Evolutionary conservation across 2,113 vertebrate genomes (phyloP).

Genomic region (Oxygymnocypris stewartii): DNA sequence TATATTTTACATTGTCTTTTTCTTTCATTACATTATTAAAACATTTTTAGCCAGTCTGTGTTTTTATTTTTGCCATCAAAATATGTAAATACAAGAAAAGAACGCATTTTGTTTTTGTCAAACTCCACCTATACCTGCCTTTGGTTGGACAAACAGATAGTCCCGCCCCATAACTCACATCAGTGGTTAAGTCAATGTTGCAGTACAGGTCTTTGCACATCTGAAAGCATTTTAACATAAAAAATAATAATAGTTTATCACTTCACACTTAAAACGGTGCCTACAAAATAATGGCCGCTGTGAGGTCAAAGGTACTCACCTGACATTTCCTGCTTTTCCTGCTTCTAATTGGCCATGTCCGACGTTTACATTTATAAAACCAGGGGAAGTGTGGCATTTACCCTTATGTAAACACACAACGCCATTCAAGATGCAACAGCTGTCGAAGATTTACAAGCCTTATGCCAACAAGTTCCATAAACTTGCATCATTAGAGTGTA

Average conservation of each 20-base stretch:
- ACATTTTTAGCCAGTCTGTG: neutral
- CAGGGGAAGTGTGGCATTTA: conserved; percentile 53
- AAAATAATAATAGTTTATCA: neutral
- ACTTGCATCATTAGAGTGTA: conserved; percentile 29
- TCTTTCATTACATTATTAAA: neutral
- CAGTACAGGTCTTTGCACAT: neutral
- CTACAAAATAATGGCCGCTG: conserved; percentile 30
- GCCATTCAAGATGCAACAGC: conserved; percentile 51
- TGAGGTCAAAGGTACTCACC: conserved; percentile 53
- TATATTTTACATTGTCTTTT: neutral
- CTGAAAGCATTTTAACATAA: neutral
- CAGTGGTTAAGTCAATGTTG: neutral
- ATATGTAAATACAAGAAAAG: neutral
- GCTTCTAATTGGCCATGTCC: conserved; percentile 49
- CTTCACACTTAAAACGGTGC: neutral
- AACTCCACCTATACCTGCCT: neutral
- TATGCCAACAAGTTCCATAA: conserved; percentile 45
- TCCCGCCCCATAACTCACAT: neutral
- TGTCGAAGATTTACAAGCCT: conserved; percentile 57
- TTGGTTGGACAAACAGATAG: neutral
- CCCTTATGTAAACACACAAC: conserved; percentile 49
- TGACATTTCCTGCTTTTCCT: conserved; percentile 50
- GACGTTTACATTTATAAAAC: conserved; percentile 51
- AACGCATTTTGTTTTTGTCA: neutral
- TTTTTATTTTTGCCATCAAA: neutral